A percentile compares a stretch with the other conserved stretches of the same genome.
These are phyloP conservation scores for Drosophila monieri DNA, from an alignment of 2,888 invertebrate genomes.

Conservation along the genomic window DNA sequence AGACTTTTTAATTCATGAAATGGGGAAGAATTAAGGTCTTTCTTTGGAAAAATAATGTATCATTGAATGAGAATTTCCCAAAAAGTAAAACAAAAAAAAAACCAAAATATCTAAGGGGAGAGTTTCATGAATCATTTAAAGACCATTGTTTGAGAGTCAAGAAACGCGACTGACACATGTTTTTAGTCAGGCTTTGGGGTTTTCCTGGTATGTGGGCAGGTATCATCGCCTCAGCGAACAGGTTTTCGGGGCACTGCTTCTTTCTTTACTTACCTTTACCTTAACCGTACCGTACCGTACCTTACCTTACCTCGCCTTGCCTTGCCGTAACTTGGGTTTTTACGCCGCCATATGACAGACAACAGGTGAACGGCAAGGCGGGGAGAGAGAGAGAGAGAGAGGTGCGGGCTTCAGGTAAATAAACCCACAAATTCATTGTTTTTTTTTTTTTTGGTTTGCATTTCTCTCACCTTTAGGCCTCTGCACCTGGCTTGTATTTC, in stretches of 20 bases:
- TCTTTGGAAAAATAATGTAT: background rate
- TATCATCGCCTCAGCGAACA: constrained; percentile 54
- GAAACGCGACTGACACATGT: constrained; percentile 64
- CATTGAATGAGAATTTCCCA: constrained; percentile 37
- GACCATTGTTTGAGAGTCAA: constrained; percentile 50
- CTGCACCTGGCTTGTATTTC: constrained; percentile 94
- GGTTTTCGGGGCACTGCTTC: constrained; percentile 55
- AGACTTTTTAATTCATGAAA: no score
- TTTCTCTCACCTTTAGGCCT: constrained; percentile 86
- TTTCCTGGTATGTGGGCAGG: constrained; percentile 66
- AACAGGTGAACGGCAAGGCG: constrained; percentile 49
- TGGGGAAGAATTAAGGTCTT: background rate
- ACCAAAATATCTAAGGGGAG: constrained; percentile 38
- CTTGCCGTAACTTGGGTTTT: constrained; percentile 57
- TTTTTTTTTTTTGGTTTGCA: constrained; percentile 9
- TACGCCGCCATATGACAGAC: constrained; percentile 36
- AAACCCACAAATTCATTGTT: constrained; percentile 34
- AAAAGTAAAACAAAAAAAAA: constrained; percentile 2
- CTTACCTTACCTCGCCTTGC: constrained; percentile 20
- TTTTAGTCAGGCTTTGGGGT: constrained; percentile 68
- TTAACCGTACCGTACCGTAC: background rate
- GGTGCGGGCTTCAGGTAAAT: constrained; percentile 50
- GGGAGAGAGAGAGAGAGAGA: constrained; percentile 14
- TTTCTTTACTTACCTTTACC: constrained; percentile 20
- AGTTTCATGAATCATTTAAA: constrained; percentile 70